Conservation (phyloP, 2,113 vertebrate species). For the Tragelaphus imberbis region DNA sequence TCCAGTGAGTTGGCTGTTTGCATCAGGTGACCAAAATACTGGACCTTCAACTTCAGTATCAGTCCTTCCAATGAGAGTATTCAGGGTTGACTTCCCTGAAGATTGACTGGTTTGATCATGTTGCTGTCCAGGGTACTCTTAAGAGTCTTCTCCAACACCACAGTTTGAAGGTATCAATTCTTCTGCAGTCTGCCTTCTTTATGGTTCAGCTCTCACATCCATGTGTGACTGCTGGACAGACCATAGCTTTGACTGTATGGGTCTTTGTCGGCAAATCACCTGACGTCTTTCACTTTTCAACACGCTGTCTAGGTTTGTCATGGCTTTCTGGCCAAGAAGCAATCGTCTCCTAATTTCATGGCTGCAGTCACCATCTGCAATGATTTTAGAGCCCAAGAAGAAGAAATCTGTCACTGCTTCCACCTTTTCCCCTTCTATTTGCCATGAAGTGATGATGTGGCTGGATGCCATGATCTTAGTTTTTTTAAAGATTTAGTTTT, state of each 20-base stretch:
- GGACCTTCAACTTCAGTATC: neutral
- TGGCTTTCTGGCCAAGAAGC: neutral
- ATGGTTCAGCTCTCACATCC: neutral
- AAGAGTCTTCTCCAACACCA: neutral
- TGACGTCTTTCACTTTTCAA: neutral
- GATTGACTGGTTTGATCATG: neutral
- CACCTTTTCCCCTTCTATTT: neutral
- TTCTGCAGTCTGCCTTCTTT: neutral
- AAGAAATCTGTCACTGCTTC: neutral
- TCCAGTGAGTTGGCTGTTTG: neutral
- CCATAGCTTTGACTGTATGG: neutral
- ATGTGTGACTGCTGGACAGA: neutral
- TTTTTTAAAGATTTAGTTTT: neutral
- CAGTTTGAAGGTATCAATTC: neutral
- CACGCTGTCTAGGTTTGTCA: neutral
- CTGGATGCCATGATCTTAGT: neutral
- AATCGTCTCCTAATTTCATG: neutral
- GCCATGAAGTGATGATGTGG: neutral
- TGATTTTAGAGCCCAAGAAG: neutral
- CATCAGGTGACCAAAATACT: neutral
- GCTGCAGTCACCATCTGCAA: neutral
- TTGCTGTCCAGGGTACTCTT: neutral
- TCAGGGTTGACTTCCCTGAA: neutral
- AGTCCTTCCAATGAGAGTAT: neutral
- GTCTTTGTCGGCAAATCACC: neutral